phyloP scores from a whole-genome alignment of 1,140 invertebrate species.

The Bombus huntii region DNA sequence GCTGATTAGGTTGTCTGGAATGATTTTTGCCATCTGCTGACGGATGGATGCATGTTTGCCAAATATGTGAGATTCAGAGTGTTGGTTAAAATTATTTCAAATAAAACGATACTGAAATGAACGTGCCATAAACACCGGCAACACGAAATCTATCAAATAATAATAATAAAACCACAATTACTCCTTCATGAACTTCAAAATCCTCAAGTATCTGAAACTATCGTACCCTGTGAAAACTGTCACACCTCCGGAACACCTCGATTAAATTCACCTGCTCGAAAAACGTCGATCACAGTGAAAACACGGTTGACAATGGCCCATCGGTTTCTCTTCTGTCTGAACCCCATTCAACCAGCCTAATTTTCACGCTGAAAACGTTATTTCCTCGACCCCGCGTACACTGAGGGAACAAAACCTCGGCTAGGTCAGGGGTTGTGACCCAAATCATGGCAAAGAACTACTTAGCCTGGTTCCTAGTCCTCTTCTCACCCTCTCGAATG shows the following conservation, averaged over 20 bases:
- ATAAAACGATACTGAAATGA: too few species aligned
- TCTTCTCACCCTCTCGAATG: neutral
- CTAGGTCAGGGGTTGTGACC: constrained; percentile 20
- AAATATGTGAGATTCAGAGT: neutral
- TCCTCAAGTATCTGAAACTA: neutral
- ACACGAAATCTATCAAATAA: neutral
- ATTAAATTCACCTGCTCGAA: neutral
- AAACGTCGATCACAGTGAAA: neutral
- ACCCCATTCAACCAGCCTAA: too few species aligned
- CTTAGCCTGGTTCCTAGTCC: constrained; percentile 19
- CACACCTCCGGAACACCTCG: too few species aligned
- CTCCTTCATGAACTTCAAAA: neutral
- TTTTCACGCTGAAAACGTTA: neutral
- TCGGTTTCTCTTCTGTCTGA: neutral
- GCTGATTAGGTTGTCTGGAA: neutral
- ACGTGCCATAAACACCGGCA: too few species aligned
- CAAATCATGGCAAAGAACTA: constrained; percentile 37
- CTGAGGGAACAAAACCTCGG: neutral
- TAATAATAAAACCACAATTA: neutral
- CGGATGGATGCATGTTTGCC: neutral
- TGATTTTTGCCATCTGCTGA: neutral
- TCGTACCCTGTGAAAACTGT: neutral
- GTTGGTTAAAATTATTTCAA: neutral
- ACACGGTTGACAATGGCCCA: neutral
- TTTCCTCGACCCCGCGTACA: neutral